Evolutionary conservation across 2,888 invertebrate species (phyloP).

Genomic region (Thera britannica): DNA sequence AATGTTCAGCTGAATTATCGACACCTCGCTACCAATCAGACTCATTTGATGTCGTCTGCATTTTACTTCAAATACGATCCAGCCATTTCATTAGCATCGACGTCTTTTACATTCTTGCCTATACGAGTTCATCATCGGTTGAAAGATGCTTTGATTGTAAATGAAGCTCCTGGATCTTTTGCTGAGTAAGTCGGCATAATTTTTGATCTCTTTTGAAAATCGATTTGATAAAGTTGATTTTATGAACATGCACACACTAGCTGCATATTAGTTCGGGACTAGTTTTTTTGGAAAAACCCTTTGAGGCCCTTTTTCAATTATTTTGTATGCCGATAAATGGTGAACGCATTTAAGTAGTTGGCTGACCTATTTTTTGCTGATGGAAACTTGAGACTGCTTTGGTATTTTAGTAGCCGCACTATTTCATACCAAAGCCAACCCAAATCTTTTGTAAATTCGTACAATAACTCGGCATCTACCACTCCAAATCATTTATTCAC

Average conservation of each 20-base stretch:
- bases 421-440: constrained; percentile 1
- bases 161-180: constrained; percentile 20
- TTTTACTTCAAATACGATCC: constrained; percentile 35
- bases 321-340: no score
- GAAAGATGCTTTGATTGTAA: constrained; percentile 33
- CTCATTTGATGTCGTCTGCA: constrained; percentile 35
- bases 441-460: constrained; percentile 15
- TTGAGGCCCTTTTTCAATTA: no score
- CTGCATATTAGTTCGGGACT: no score
- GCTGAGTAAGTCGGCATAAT: constrained; percentile 15
- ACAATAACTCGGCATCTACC: constrained; percentile 22
- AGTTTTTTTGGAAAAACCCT: no score
- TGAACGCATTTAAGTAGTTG: no score
- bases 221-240: constrained; percentile 1
- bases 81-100: constrained; percentile 33
- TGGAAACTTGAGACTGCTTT: background rate
- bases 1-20: constrained; percentile 32
- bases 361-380: no score
- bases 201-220: constrained; percentile 19
- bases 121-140: constrained; percentile 22
- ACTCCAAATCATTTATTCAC: constrained; percentile 35
- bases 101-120: constrained; percentile 30
- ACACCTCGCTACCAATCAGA: constrained; percentile 37
- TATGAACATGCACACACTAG: background rate
- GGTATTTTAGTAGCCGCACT: background rate